phyloP scores from a whole-genome alignment of 64 coral and sea anemone species.

The Acropora tenuis region DNA sequence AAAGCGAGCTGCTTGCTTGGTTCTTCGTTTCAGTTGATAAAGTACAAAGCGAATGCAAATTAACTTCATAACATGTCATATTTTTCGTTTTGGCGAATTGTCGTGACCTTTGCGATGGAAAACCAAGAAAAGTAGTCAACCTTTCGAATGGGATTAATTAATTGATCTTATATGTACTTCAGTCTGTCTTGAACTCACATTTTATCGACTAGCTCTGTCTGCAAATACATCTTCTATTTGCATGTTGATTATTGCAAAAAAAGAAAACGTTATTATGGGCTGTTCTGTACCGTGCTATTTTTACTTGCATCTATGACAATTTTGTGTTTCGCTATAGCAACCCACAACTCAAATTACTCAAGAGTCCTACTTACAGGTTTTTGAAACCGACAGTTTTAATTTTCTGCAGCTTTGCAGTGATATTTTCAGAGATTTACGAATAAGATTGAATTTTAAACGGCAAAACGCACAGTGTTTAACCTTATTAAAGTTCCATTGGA shows the following conservation, averaged over 20 bases:
- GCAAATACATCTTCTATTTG: too few species aligned
- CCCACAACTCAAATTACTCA: background rate
- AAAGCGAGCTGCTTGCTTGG: background rate
- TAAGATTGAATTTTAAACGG: constrained; percentile 17
- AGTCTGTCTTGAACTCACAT: background rate
- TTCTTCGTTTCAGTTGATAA: background rate
- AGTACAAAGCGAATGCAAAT: constrained; percentile 14
- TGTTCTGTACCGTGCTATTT: too few species aligned
- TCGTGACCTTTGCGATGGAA: background rate
- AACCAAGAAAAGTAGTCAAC: background rate
- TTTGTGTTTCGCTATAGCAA: background rate
- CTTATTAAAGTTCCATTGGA: background rate
- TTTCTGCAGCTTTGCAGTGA: background rate
- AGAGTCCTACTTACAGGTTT: background rate
- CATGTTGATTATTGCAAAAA: too few species aligned
- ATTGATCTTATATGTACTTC: too few species aligned
- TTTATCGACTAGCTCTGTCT: background rate
- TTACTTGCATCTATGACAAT: background rate
- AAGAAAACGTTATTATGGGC: too few species aligned
- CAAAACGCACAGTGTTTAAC: background rate
- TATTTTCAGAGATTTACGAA: background rate
- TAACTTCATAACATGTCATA: background rate
- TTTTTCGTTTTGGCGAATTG: background rate
- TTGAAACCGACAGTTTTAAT: background rate
- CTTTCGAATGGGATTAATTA: background rate